Evolutionary conservation across 2,888 invertebrate species (phyloP).

Genomic region (Beris chalybata): DNA sequence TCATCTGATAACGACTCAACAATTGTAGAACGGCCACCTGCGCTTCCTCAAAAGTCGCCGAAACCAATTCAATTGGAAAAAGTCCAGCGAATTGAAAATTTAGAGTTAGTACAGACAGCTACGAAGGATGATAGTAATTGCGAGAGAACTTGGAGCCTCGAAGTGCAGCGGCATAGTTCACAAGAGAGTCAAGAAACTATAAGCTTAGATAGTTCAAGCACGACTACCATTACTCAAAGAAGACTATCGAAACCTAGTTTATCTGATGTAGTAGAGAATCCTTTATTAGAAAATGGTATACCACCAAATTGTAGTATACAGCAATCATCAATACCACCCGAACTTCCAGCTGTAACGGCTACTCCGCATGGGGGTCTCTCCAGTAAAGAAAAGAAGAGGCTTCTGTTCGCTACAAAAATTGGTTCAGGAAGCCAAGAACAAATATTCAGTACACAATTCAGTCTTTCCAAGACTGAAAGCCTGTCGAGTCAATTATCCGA

Average conservation of each 20-base stretch:
- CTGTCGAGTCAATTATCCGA: slow-evolving; percentile 65
- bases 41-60: slow-evolving; percentile 33
- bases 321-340: slow-evolving; percentile 9
- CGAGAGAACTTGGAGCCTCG: slow-evolving; percentile 50
- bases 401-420: slow-evolving; percentile 69
- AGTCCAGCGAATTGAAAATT: slow-evolving; percentile 49
- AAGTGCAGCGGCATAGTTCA: slow-evolving; percentile 52
- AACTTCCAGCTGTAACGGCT: slow-evolving; percentile 45
- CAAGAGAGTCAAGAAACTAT: slow-evolving; percentile 61
- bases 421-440: slow-evolving; percentile 67
- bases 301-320: slow-evolving; percentile 15
- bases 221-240: slow-evolving; percentile 42
- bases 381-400: slow-evolving; percentile 55
- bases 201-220: slow-evolving; percentile 49
- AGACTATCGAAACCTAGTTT: slow-evolving; percentile 43
- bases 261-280: slow-evolving; percentile 45
- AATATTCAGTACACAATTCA: slow-evolving; percentile 68
- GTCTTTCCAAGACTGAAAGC: slow-evolving; percentile 67
- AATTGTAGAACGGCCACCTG: slow-evolving; percentile 18
- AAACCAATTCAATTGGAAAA: slow-evolving; percentile 42
- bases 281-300: slow-evolving; percentile 47
- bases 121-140: slow-evolving; percentile 52
- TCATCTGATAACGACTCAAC: neutral
- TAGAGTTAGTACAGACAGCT: slow-evolving; percentile 64
- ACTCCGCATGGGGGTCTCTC: slow-evolving; percentile 45